A percentile compares a stretch with the other conserved stretches of the same genome.
These are phyloP conservation scores for Tetanocera ferruginea DNA, from an alignment of 2,888 invertebrate genomes.

Conservation along the genomic window DNA sequence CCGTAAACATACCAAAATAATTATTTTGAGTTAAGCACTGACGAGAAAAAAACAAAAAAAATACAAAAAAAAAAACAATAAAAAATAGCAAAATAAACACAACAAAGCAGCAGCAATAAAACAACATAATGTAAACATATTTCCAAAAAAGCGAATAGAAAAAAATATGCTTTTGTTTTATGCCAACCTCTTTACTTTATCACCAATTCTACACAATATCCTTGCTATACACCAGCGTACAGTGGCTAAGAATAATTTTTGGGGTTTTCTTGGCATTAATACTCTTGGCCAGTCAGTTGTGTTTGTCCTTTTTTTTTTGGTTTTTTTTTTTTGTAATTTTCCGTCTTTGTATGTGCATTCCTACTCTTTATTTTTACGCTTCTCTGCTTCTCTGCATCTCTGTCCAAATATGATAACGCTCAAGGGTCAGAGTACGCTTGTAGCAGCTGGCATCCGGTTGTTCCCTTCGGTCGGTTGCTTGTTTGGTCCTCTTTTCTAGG, in stretches of 20 bases:
- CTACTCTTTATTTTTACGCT: background rate
- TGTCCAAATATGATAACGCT: conserved; percentile 11
- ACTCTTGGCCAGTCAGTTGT: too few relatives aligned
- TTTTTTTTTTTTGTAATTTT: background rate
- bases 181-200: background rate
- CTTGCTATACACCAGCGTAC: background rate
- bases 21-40: background rate
- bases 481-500: conserved; percentile 2
- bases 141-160: too few relatives aligned
- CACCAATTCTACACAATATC: background rate
- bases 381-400: background rate
- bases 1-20: conserved; percentile 45
- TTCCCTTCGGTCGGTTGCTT: background rate
- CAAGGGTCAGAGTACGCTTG: conserved; percentile 22
- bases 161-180: conserved; percentile 16
- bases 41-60: background rate
- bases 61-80: background rate
- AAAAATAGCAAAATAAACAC: background rate
- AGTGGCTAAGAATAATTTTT: too few relatives aligned
- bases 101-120: background rate
- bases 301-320: background rate
- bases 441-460: conserved; percentile 31
- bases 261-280: too few relatives aligned
- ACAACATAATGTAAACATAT: conserved; percentile 3
- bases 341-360: background rate